phyloP scores from a whole-genome alignment of 2,113 vertebrate species.

The Lethenteron reissneri region DNA sequence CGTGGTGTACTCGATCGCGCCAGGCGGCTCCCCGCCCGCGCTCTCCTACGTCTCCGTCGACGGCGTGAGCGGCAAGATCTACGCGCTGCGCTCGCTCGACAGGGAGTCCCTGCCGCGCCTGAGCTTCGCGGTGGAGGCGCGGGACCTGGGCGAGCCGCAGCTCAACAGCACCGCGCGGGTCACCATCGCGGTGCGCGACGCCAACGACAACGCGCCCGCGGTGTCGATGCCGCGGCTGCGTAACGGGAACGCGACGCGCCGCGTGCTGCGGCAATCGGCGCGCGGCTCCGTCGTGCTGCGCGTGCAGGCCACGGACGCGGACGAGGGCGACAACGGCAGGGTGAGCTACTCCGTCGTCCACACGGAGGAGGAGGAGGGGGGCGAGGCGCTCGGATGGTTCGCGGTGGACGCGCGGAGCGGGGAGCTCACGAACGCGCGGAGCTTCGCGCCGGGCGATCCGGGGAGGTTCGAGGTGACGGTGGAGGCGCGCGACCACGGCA shows the following conservation, averaged over 20 bases:
- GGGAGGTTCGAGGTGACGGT: constrained; percentile 41
- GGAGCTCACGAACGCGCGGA: constrained; percentile 29
- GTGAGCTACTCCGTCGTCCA: constrained; percentile 23
- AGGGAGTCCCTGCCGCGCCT: not conserved
- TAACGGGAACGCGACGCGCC: not conserved
- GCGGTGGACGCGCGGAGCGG: constrained; percentile 39
- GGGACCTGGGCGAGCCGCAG: not conserved
- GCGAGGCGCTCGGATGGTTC: constrained; percentile 21
- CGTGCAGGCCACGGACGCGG: constrained; percentile 3
- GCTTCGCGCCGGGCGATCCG: constrained; percentile 45
- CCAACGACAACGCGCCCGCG: constrained; percentile 1
- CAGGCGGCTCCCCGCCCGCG: not conserved
- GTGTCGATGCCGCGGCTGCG: not conserved
- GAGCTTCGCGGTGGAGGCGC: constrained; percentile 4
- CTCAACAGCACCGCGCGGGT: constrained; percentile 2
- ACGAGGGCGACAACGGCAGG: constrained; percentile 19
- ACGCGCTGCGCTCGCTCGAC: constrained; percentile 1
- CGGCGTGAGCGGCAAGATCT: constrained; percentile 2
- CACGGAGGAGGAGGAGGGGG: not conserved
- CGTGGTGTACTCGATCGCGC: constrained; percentile 33
- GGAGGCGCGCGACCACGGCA: constrained; percentile 40
- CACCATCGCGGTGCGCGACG: not conserved
- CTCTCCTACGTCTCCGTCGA: not conserved
- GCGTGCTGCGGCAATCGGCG: not conserved
- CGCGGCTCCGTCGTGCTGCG: not conserved